phyloP scores from a whole-genome alignment of 2,797 vertebrate genomes.

The Hydrolagus colliei region DNA sequence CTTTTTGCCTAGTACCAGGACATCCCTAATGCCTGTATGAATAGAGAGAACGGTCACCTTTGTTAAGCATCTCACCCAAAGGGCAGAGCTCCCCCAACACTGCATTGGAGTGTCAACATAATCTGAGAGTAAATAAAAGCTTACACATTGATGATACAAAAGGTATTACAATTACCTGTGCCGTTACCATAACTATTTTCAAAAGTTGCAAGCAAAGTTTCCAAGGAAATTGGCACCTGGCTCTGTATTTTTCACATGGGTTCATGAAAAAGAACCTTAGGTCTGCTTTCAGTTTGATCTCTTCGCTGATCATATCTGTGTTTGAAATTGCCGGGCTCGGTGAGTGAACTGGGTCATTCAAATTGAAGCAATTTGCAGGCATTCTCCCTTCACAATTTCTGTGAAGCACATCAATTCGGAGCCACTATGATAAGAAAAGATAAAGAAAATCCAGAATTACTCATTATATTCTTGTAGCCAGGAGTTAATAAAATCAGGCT shows the following conservation, averaged over 20 bases:
- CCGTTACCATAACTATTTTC: constrained; percentile 92
- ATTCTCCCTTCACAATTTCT: not conserved
- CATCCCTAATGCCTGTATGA: not conserved
- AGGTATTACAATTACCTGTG: constrained; percentile 65
- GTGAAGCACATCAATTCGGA: not conserved
- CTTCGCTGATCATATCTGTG: constrained; percentile 55
- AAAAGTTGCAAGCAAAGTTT: constrained; percentile 89
- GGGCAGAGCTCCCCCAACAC: no score
- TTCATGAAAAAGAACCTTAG: constrained; percentile 94
- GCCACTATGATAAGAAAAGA: not conserved
- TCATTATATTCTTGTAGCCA: no score
- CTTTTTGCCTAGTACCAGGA: no score
- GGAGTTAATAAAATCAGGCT: no score
- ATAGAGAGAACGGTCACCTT: not conserved
- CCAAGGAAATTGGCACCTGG: constrained; percentile 79
- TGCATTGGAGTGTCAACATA: no score
- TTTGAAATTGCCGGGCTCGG: no score
- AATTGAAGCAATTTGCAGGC: not conserved
- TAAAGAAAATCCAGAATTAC: not conserved
- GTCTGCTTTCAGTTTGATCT: constrained; percentile 71
- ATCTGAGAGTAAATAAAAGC: not conserved
- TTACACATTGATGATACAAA: not conserved
- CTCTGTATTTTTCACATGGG: constrained; percentile 91
- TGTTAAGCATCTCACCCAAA: not conserved
- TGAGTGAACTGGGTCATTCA: not conserved